These are phyloP conservation scores for Microcebus jonahi DNA, from an alignment of 2,113 vertebrate genomes.

Conservation along the genomic window DNA sequence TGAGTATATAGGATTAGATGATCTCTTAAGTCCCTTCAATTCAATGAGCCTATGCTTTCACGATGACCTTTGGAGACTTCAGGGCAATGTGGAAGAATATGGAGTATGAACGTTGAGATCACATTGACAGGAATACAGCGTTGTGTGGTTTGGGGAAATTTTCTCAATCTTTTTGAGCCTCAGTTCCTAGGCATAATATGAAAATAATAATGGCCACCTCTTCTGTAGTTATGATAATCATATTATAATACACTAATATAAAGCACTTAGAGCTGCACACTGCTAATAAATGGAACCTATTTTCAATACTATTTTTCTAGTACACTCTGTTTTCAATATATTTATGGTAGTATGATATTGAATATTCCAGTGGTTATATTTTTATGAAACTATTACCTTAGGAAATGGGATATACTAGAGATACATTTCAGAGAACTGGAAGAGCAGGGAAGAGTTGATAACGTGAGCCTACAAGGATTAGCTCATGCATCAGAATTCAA, in stretches of 20 bases:
- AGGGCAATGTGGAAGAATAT: not conserved
- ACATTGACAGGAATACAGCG: not conserved
- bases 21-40: not conserved
- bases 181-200: not conserved
- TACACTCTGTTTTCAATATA: not conserved
- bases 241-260: not conserved
- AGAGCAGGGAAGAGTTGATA: not conserved
- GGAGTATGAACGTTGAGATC: not conserved
- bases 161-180: not conserved
- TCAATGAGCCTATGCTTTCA: not conserved
- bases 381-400: conserved; percentile 31
- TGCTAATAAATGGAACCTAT: conserved; percentile 14
- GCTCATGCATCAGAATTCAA: not conserved
- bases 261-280: not conserved
- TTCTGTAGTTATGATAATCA: not conserved
- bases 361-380: conserved; percentile 1
- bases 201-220: not conserved
- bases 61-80: not conserved
- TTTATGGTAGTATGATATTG: not conserved
- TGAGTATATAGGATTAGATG: not conserved
- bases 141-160: not conserved
- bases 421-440: conserved; percentile 8
- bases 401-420: not conserved
- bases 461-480: not conserved
- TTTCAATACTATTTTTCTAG: conserved; percentile 33